Base-by-base conservation (phyloP, 2,888 invertebrate genomes). In the Drosophila kambysellisi region DNA sequence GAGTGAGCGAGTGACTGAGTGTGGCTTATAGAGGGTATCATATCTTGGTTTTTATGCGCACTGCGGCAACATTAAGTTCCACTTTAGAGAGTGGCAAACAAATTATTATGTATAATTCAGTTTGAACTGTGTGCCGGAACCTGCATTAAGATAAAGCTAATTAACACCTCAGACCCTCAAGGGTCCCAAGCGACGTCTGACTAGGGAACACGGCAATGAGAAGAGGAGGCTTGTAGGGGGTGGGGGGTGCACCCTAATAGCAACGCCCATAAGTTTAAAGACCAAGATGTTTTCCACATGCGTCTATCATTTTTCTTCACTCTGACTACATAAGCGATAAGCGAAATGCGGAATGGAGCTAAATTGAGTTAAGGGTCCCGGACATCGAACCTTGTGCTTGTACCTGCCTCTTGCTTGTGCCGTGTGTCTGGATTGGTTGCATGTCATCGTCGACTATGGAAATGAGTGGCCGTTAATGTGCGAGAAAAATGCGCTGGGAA, bases 71-170 rank as follows among this genome's bases (percentile, higher is more conserved):
- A 88, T 82, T 86, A 87, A 89, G 88, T 80, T 80, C 81, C 83
- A 88, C 86, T 85, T 85, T 85, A 88, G 88, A 88, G 88, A 89
- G 85, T 83, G 89, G 74, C 82, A 72, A 74, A 86, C 86, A 86
- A 86, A 87, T 90, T 89, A 90, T 84, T 89, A 84, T 83, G 88
- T 90, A 81, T 90, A 85, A 91, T 90, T 88, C 81, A 88, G 83
- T 78, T 89, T 83, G 86, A 82, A 91, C 88, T 85, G 85, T 88
- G 82, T 87, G 85, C 81, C 85, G 88, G 89, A 88, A 88, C 90
- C 89, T 80, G 77, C 89, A 91, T 90, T 90, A 87, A 90, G 89
- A 90, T 90, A 88, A 89, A 80, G 78, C 76, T 86, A 91, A 89
- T 90, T 91, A 90, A 89, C 91, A 85, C 89, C 91, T 91, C 78